These are phyloP conservation scores for Rhadinocentrus ornatus DNA, from an alignment of 2,797 vertebrate species.

Conservation along the genomic window DNA sequence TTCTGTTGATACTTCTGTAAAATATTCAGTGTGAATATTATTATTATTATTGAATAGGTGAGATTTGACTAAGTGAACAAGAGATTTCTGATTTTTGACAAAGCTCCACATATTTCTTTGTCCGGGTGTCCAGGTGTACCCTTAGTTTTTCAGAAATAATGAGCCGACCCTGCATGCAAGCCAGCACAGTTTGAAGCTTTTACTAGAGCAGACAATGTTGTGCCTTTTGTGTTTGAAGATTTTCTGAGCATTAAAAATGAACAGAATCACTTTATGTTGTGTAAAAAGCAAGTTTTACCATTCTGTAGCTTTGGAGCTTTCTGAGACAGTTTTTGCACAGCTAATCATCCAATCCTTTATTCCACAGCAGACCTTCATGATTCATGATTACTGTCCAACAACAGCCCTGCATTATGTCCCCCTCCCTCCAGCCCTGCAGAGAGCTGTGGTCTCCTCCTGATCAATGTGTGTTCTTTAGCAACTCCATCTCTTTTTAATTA, in stretches of 20 bases:
- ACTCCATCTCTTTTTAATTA: constrained; percentile 70
- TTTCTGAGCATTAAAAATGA: not conserved
- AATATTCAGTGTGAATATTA: too few relatives aligned
- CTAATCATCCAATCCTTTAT: constrained; percentile 28
- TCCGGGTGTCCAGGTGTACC: not conserved
- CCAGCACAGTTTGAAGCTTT: not conserved
- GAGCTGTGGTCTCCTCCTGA: constrained; percentile 51
- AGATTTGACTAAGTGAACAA: not conserved
- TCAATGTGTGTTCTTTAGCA: constrained; percentile 54
- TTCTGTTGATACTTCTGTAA: not conserved
- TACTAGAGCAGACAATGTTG: not conserved
- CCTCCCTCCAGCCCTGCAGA: constrained; percentile 1
- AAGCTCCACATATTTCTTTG: not conserved
- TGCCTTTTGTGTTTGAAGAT: not conserved
- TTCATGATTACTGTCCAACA: constrained; percentile 45
- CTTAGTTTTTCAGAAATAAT: constrained; percentile 7
- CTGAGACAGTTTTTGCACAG: constrained; percentile 30
- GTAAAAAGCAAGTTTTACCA: not conserved
- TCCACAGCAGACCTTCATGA: constrained; percentile 26
- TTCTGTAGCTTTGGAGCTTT: constrained; percentile 13
- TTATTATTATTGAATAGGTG: too few relatives aligned
- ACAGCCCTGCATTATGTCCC: constrained; percentile 18
- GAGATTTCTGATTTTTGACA: not conserved
- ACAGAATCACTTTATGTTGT: not conserved
- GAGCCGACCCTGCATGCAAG: not conserved